Base-by-base conservation (phyloP, 2,113 vertebrate species). In the Stegastes partitus region DNA sequence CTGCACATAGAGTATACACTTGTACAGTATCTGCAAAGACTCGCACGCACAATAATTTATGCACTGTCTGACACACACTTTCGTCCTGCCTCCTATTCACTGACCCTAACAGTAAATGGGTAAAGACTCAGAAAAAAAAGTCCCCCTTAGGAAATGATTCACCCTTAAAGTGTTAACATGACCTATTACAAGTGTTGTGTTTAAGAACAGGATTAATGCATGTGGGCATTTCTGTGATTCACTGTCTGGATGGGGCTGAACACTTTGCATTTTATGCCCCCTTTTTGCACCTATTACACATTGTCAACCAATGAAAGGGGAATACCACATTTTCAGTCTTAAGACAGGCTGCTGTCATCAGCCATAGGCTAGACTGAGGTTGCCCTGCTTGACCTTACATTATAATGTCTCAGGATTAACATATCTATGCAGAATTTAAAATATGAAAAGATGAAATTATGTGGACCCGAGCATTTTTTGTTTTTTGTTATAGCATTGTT, bases 171-270 rank as follows among this genome's bases (percentile, higher is more conserved):
- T 59, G 61, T 84, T 49, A 72, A 73, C 45, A 23, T 85, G 75
- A 85, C 77, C 75, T 88, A 75, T 89, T 58, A 81, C 54, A 72
- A 78, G 28, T 72, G 51, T 63, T 53, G 42, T 39, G 68, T 76
- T 85, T 56, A 74, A 83, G 74, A 74, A 62, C 67, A 58, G 61
- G 55, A 67, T 47, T 74, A 39, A 65, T 85, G 73, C 42, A 75
- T 77, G 58, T 81, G 84, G 84, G 64, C 44, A 83, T 86, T 89
- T 74, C 79, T 81, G 74, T 91, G 87, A 92, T 77, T 91, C 88
- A 89, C 76, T 68, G 71, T 84, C 77, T 87, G 42, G 42, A 6
- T 71, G 62, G 81, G 63, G 61, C 68, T 34, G 54, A 66, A 54
- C 25, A n/a, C 16, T 28, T 18, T 65, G 25, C 54, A 74, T 71